A percentile compares a stretch with the other conserved stretches of the same genome.
Conservation (phyloP, 1,140 invertebrate genomes). For the Nasonia longicornis region DNA sequence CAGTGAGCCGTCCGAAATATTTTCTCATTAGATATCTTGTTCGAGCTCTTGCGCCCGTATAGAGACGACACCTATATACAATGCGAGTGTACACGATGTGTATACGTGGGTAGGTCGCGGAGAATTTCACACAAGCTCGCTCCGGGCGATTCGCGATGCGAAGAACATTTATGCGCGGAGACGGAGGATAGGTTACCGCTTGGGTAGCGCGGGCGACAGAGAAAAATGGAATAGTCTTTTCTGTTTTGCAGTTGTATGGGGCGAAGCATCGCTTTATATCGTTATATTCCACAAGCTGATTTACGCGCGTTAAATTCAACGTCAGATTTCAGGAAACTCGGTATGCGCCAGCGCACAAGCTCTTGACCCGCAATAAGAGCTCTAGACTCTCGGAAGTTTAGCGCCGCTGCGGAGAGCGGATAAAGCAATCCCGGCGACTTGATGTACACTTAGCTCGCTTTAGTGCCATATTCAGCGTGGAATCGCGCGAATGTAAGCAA, state of each 20-base stretch:
- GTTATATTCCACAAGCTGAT: background rate
- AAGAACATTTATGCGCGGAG: conserved; percentile 16
- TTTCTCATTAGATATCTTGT: conserved; percentile 9
- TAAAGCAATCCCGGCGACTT: conserved; percentile 14
- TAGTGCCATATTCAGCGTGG: background rate
- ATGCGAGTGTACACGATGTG: too few species aligned
- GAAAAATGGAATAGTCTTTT: background rate
- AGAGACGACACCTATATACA: background rate
- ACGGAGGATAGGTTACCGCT: conserved; percentile 22
- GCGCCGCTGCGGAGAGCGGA: background rate
- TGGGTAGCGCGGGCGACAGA: too few species aligned
- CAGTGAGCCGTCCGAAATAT: conserved; percentile 29
- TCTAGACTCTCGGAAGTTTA: conserved; percentile 11
- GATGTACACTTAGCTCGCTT: conserved; percentile 13
- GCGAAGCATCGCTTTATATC: too few species aligned
- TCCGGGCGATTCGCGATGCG: background rate
- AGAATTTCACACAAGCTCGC: background rate
- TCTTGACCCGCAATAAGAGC: conserved; percentile 16
- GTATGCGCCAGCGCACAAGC: background rate
- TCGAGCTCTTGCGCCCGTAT: background rate
- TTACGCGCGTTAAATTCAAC: background rate
- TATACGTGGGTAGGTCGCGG: background rate
- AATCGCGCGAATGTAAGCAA: background rate
- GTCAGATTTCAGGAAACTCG: background rate
- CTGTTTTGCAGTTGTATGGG: too few species aligned